phyloP scores from a whole-genome alignment of 1,140 invertebrate species.

The Heliothis subflexa region DNA sequence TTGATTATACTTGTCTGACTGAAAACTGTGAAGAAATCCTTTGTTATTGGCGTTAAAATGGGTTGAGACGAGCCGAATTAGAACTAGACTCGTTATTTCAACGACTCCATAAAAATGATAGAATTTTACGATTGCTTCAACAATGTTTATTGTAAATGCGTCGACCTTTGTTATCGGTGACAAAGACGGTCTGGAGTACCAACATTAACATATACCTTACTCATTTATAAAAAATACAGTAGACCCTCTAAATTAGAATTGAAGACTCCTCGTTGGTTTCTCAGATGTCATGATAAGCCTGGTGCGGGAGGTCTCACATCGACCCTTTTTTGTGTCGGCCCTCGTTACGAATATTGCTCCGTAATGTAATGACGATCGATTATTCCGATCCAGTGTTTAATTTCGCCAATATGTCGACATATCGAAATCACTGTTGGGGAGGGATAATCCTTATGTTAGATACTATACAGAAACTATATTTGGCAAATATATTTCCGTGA shows the following conservation, averaged over 20 bases:
- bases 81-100: neutral
- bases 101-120: conserved; percentile 6
- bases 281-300: conserved; percentile 31
- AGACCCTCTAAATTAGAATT: conserved; percentile 26
- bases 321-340: conserved; percentile 30
- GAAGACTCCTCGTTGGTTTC: conserved; percentile 2
- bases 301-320: neutral
- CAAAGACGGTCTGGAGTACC: neutral
- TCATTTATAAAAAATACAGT: conserved; percentile 17
- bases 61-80: neutral
- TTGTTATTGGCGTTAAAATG: neutral
- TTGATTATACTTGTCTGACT: neutral
- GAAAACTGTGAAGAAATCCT: neutral
- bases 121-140: neutral
- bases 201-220: conserved; percentile 24
- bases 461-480: conserved; percentile 6
- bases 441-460: neutral
- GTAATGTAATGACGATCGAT: conserved; percentile 42
- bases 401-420: conserved; percentile 31
- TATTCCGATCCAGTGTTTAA: conserved; percentile 27
- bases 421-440: conserved; percentile 13
- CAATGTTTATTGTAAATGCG: neutral
- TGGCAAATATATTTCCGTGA: neutral
- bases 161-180: neutral
- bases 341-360: conserved; percentile 39